A percentile compares a stretch with the other conserved stretches of the same genome.
Conservation (phyloP, 2,888 invertebrate species). For the Galerucella pusilla region DNA sequence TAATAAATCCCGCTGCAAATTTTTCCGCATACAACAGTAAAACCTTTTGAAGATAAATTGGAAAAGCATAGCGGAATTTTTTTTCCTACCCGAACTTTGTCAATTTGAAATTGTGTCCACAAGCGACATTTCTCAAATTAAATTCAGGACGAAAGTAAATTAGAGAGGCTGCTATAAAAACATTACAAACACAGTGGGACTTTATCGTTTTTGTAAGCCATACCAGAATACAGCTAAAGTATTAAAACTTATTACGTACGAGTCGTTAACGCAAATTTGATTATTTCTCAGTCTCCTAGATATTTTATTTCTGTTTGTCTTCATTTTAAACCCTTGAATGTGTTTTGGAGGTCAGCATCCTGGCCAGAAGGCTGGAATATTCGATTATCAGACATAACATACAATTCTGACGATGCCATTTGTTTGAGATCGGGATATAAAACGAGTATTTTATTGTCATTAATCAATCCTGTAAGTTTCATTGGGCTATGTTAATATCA, state of each 20-base stretch:
- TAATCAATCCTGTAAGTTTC: too few relatives aligned
- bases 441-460: too few relatives aligned
- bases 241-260: constrained; percentile 25
- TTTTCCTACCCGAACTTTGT: background rate
- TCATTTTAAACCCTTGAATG: background rate
- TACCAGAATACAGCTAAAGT: constrained; percentile 23
- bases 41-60: background rate
- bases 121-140: constrained; percentile 13
- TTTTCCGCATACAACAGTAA: background rate
- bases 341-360: too few relatives aligned
- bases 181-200: constrained; percentile 24
- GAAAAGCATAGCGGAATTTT: background rate
- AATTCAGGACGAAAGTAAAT: constrained; percentile 21
- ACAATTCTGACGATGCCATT: too few relatives aligned
- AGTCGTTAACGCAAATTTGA: background rate
- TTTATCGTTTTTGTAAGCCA: constrained; percentile 27
- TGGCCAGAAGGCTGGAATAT: too few relatives aligned
- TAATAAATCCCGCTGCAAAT: background rate
- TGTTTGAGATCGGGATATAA: too few relatives aligned
- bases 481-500: too few relatives aligned
- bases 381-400: too few relatives aligned
- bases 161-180: constrained; percentile 21
- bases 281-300: background rate
- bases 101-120: constrained; percentile 1
- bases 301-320: background rate